These are phyloP conservation scores for Centropus bengalensis DNA, from an alignment of 2,113 vertebrate genomes.

Conservation along the genomic window DNA sequence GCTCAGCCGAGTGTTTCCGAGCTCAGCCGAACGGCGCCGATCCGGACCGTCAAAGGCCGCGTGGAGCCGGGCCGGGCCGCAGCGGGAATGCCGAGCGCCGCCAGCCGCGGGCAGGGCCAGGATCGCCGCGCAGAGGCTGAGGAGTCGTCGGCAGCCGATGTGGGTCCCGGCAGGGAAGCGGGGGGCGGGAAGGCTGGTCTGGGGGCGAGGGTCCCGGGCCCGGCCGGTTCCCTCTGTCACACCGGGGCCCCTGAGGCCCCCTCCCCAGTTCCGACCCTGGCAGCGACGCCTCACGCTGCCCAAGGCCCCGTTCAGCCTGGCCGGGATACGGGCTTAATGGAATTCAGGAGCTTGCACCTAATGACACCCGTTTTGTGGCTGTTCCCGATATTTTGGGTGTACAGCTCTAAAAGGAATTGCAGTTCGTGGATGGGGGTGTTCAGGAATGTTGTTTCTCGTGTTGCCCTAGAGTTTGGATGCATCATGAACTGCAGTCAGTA, in stretches of 20 bases:
- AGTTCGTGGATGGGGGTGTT: background rate
- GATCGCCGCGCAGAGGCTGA: constrained; percentile 67
- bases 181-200: background rate
- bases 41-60: accelerated
- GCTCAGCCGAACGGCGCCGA: background rate
- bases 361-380: background rate
- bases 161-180: constrained; percentile 65
- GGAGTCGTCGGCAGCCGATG: constrained; percentile 70
- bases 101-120: constrained; percentile 61
- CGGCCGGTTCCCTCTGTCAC: no score
- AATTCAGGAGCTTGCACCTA: background rate
- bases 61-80: accelerated
- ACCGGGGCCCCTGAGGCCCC: no score
- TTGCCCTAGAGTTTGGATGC: background rate
- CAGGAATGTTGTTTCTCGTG: background rate
- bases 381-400: background rate
- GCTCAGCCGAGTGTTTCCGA: no score
- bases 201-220: background rate
- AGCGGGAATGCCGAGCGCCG: constrained; percentile 71
- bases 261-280: no score
- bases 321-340: background rate
- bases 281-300: no score
- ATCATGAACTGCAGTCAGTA: background rate
- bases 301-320: no score
- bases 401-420: background rate